Evolutionary conservation across 2,113 vertebrate species (phyloP).

Genomic region (Alaudala cheleensis): DNA sequence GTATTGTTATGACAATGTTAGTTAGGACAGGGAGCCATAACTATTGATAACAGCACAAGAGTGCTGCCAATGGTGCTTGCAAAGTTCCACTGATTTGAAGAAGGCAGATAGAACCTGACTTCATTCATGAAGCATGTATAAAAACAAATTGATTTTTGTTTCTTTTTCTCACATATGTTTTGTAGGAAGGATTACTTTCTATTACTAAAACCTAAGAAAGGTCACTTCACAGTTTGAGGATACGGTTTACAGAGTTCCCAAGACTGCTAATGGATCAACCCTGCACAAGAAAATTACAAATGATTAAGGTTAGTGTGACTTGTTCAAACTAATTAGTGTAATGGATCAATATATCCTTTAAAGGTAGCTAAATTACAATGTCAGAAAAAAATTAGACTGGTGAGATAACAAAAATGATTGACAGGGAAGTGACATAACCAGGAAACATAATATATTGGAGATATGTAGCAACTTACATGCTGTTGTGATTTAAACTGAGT

Average conservation of each 20-base stretch:
- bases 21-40: not conserved
- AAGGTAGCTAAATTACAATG: not conserved
- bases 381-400: not conserved
- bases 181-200: not conserved
- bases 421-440: not conserved
- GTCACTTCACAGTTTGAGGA: not conserved
- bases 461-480: not conserved
- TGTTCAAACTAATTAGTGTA: not conserved
- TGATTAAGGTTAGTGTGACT: not conserved
- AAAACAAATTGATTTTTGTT: constrained; percentile 19
- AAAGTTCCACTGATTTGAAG: not conserved
- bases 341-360: not conserved
- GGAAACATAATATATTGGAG: not conserved
- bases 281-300: not conserved
- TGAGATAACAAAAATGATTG: not conserved
- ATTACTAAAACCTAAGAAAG: not conserved
- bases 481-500: not conserved
- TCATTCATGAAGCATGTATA: not conserved
- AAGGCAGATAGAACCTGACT: not conserved
- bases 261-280: not conserved
- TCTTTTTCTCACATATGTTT: not conserved
- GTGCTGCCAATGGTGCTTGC: not conserved
- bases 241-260: not conserved
- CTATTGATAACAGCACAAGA: not conserved
- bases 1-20: not conserved